Evolutionary conservation across 2,888 invertebrate genomes (phyloP).

Genomic region (Platycheirus albimanus): DNA sequence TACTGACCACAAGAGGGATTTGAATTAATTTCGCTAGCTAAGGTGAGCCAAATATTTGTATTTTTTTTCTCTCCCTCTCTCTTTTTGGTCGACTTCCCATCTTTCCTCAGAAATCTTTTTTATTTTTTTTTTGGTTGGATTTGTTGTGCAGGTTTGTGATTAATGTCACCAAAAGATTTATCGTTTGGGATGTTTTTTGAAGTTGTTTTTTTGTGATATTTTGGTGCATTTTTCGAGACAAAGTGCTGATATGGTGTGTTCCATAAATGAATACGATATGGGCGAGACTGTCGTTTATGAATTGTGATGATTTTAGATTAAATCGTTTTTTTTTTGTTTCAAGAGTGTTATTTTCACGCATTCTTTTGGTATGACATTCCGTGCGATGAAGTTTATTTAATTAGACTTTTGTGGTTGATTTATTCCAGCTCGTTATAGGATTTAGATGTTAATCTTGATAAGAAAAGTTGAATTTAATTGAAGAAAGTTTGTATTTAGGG

Average conservation of each 20-base stretch:
- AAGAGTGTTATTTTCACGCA: slow-evolving; percentile 17
- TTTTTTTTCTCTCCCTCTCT: too few relatives aligned
- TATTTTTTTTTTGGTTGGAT: slow-evolving; percentile 14
- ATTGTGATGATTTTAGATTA: slow-evolving; percentile 64
- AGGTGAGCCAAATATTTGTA: slow-evolving; percentile 46
- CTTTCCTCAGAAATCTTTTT: slow-evolving; percentile 53
- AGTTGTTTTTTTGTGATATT: slow-evolving; percentile 29
- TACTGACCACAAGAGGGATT: slow-evolving; percentile 41
- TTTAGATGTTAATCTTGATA: slow-evolving; percentile 19
- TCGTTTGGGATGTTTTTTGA: slow-evolving; percentile 33
- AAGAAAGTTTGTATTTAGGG: too few relatives aligned
- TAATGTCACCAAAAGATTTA: slow-evolving; percentile 58
- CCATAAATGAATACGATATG: slow-evolving; percentile 66
- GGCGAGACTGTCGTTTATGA: slow-evolving; percentile 67
- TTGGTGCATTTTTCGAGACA: slow-evolving; percentile 61
- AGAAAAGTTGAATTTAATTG: slow-evolving; percentile 5
- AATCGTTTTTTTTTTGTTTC: slow-evolving; percentile 32
- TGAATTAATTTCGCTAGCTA: slow-evolving; percentile 72
- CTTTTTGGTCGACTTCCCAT: slow-evolving; percentile 33
- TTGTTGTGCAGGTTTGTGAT: slow-evolving; percentile 45
- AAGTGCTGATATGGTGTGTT: slow-evolving; percentile 56
- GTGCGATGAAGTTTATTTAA: slow-evolving; percentile 62
- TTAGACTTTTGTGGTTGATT: slow-evolving; percentile 57
- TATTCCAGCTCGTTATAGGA: slow-evolving; percentile 53
- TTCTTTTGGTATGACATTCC: slow-evolving; percentile 24